Conservation (phyloP, 92 coral and sea anemone genomes). For the Siderastrea radians region DNA sequence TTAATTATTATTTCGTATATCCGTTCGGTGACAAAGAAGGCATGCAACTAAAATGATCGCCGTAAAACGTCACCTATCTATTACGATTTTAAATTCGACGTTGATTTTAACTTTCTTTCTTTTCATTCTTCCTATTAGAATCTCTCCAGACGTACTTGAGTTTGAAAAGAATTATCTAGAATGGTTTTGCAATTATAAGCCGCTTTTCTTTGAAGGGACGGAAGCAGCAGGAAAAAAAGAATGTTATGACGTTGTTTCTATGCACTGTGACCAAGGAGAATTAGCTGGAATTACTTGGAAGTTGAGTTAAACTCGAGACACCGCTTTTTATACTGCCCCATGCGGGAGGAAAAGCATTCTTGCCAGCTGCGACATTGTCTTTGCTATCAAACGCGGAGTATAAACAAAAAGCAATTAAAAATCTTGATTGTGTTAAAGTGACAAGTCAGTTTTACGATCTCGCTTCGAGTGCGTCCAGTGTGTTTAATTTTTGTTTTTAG, state of each 20-base stretch:
- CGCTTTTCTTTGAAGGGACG: slow-evolving; percentile 16
- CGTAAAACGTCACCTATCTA: too few species aligned
- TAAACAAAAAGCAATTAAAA: slow-evolving; percentile 26
- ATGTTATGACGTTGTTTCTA: background rate
- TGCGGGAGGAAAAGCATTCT: background rate
- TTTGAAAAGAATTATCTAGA: background rate
- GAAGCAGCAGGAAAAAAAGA: background rate
- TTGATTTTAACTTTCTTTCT: too few species aligned
- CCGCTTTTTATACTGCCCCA: background rate
- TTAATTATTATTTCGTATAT: too few species aligned
- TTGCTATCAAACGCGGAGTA: background rate
- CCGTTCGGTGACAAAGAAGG: too few species aligned
- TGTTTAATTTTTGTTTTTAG: background rate
- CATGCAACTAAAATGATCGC: too few species aligned
- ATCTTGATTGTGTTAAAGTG: background rate
- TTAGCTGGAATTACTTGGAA: background rate
- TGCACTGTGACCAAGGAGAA: background rate
- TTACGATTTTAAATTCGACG: too few species aligned
- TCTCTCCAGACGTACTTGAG: too few species aligned
- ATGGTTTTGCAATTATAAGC: background rate
- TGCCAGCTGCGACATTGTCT: background rate
- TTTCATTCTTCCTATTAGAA: background rate
- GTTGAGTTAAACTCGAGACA: background rate
- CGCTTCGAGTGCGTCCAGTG: background rate
- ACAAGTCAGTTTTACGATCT: background rate